These are phyloP conservation scores for Thamnophis sirtalis DNA, from an alignment of 2,113 vertebrate genomes.

Conservation along the genomic window DNA sequence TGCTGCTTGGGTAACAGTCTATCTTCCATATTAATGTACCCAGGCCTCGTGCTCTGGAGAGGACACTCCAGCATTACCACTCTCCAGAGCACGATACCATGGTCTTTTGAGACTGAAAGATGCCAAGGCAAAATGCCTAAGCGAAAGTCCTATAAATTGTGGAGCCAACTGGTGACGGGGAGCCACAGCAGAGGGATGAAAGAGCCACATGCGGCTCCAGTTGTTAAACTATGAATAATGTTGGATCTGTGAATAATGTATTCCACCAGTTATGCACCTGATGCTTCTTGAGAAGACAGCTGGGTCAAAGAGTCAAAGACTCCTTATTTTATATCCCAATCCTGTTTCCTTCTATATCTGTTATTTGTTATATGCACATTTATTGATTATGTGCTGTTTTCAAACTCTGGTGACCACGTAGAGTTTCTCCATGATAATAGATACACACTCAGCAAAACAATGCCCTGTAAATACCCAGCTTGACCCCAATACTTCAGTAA, in stretches of 20 bases:
- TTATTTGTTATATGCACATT: background rate
- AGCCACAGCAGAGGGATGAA: too few species aligned
- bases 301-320: background rate
- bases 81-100: too few species aligned
- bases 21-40: too few species aligned
- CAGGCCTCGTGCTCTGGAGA: too few species aligned
- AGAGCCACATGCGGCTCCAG: too few species aligned
- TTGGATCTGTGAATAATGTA: background rate
- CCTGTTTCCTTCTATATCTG: background rate
- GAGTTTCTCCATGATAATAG: background rate
- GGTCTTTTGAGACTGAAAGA: too few species aligned
- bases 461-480: background rate
- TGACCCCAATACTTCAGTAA: background rate
- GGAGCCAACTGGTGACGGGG: too few species aligned
- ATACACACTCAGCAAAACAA: background rate
- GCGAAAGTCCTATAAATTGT: too few species aligned
- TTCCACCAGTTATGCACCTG: background rate
- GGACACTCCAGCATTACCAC: too few species aligned
- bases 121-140: too few species aligned
- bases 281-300: background rate
- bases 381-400: background rate
- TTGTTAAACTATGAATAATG: background rate
- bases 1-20: too few species aligned
- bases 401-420: background rate
- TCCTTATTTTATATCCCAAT: background rate